phyloP scores from a whole-genome alignment of 2,888 invertebrate species.

The Callosobruchus maculatus region DNA sequence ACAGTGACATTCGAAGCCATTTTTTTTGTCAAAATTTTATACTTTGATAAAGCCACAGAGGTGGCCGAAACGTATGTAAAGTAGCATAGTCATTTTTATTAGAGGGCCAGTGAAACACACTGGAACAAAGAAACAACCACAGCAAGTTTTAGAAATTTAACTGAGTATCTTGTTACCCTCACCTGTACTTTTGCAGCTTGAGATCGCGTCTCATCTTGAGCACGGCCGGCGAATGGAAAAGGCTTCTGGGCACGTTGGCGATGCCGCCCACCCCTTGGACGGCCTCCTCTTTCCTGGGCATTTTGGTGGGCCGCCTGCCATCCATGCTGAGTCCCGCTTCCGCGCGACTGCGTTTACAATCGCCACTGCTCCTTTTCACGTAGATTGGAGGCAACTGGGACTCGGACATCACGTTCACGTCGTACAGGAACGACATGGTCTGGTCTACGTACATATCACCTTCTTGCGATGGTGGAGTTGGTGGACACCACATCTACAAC shows the following conservation, averaged over 20 bases:
- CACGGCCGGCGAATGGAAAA: slow-evolving; percentile 76
- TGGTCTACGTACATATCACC: slow-evolving; percentile 89
- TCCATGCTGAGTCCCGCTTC: slow-evolving; percentile 54
- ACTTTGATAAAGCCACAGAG: too few relatives aligned
- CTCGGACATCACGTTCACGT: slow-evolving; percentile 70
- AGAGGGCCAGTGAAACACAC: too few relatives aligned
- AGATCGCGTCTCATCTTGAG: slow-evolving; percentile 75
- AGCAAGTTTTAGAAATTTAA: too few relatives aligned
- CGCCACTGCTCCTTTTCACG: slow-evolving; percentile 59
- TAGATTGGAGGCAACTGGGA: slow-evolving; percentile 76
- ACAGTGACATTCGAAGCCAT: too few relatives aligned
- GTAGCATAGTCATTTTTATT: too few relatives aligned
- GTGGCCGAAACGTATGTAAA: too few relatives aligned
- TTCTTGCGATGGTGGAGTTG: slow-evolving; percentile 92
- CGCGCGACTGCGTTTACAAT: slow-evolving; percentile 66
- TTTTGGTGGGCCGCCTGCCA: slow-evolving; percentile 57
- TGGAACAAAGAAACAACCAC: too few relatives aligned
- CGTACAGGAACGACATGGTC: slow-evolving; percentile 81
- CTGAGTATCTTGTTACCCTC: background rate
- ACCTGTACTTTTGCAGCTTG: slow-evolving; percentile 65
- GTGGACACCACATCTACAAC: slow-evolving; percentile 90
- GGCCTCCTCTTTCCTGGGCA: slow-evolving; percentile 64
- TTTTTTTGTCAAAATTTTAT: too few relatives aligned
- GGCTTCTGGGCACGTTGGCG: slow-evolving; percentile 71
- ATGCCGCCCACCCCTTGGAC: background rate